Conservation (phyloP, 2,113 vertebrate species). For the Heterotilapia buettikoferi region DNA sequence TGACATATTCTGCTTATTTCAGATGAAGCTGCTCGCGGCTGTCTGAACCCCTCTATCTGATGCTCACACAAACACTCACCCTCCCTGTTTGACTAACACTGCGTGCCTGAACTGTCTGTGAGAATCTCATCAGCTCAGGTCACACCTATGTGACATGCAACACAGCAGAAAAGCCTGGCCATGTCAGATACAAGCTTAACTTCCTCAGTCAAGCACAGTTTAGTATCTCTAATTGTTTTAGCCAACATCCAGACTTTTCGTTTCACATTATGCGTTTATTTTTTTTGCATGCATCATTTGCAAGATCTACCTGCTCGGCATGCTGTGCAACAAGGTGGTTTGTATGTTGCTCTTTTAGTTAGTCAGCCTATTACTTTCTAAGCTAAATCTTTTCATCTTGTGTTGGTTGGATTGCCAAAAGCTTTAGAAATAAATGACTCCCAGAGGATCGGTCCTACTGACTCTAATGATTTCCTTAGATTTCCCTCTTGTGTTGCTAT, state of each 20-base stretch:
- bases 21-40: not conserved
- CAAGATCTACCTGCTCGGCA: not conserved
- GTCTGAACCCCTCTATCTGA: not conserved
- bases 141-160: not conserved
- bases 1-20: not conserved
- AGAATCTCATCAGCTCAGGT: not conserved
- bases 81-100: not conserved
- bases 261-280: not conserved
- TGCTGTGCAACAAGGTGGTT: not conserved
- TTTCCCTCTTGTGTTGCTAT: accelerated
- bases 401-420: not conserved
- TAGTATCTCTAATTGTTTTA: accelerated
- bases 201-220: not conserved
- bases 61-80: not conserved
- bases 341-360: not conserved
- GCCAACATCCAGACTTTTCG: not conserved
- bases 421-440: not conserved
- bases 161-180: not conserved
- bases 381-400: not conserved
- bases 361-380: not conserved
- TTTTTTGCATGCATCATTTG: not conserved
- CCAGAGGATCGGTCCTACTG: not conserved
- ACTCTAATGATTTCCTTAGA: accelerated
- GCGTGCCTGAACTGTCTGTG: not conserved
- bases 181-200: not conserved